Conservation (phyloP, 2,113 vertebrate species). For the Nestor notabilis region DNA sequence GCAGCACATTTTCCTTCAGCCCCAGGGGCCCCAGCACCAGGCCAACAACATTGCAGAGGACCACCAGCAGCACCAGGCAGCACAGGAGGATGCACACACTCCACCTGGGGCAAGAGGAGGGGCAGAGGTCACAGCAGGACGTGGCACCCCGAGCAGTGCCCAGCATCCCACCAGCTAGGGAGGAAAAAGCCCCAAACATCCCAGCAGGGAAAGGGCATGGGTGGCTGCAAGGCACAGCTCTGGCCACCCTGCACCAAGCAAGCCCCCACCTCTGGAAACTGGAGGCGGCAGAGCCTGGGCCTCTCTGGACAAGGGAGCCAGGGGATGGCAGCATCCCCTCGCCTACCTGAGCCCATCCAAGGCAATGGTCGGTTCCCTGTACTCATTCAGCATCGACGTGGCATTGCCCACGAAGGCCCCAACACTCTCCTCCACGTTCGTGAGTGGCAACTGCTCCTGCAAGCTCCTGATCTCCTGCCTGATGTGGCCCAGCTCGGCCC, state of each 20-base stretch:
- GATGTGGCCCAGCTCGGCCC: conserved; percentile 50
- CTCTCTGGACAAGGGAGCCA: rapidly evolving
- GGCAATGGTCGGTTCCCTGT: not conserved
- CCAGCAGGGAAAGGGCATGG: not conserved
- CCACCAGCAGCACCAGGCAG: conserved; percentile 81
- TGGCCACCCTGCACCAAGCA: not conserved
- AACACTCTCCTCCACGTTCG: not conserved
- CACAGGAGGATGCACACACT: conserved; percentile 68
- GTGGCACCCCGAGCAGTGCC: not conserved
- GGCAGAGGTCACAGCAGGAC: not conserved
- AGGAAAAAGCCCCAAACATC: not conserved
- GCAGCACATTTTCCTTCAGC: conserved; percentile 59
- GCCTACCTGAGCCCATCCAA: conserved; percentile 72
- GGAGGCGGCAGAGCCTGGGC: not conserved
- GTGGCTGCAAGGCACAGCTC: not conserved
- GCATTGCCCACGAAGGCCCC: not conserved
- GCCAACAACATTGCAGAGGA: conserved; percentile 79
- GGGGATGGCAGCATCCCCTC: not conserved
- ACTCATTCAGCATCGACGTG: rapidly evolving
- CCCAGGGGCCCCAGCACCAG: conserved; percentile 80
- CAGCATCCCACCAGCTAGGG: not conserved
- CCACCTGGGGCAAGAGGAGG: conserved; percentile 64
- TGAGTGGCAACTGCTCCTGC: not conserved
- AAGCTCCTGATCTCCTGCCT: conserved; percentile 54
- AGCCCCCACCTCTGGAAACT: not conserved